Evolutionary conservation across 2,113 vertebrate genomes (phyloP).

Genomic region (Mastomys natalensis): DNA sequence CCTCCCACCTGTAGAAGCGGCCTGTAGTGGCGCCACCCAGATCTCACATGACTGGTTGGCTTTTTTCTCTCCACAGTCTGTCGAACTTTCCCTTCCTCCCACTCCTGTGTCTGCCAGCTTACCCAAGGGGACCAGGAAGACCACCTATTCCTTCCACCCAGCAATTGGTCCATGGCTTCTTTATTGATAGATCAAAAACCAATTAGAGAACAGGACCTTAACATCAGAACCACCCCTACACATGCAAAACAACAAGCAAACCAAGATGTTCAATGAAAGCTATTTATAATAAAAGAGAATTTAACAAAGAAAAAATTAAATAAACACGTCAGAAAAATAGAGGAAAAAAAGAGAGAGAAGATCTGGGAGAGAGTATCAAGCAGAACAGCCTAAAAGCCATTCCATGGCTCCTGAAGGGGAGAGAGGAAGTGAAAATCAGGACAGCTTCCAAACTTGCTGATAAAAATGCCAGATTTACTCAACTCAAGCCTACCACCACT

Average conservation of each 20-base stretch:
- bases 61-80: no score
- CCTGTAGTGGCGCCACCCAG: no score
- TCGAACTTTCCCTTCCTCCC: no score
- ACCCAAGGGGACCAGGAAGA: no score
- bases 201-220: no score
- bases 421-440: not conserved
- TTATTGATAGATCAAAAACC: no score
- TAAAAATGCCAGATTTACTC: not conserved
- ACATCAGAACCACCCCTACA: no score
- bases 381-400: not conserved
- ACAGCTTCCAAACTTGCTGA: not conserved
- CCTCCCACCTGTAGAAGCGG: no score
- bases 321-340: constrained; percentile 37
- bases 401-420: rapidly evolving
- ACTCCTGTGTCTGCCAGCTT: no score
- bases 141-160: no score
- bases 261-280: not conserved
- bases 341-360: rapidly evolving
- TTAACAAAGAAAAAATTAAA: constrained; percentile 54
- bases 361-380: not conserved
- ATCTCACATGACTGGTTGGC: no score
- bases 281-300: constrained; percentile 22
- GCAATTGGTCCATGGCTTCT: no score
- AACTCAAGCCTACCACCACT: not conserved
- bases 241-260: constrained; percentile 57